A percentile compares a stretch with the other conserved stretches of the same genome.
These are phyloP conservation scores for Leptodactylus fallax DNA, from an alignment of 2,797 vertebrate genomes.

Conservation along the genomic window DNA sequence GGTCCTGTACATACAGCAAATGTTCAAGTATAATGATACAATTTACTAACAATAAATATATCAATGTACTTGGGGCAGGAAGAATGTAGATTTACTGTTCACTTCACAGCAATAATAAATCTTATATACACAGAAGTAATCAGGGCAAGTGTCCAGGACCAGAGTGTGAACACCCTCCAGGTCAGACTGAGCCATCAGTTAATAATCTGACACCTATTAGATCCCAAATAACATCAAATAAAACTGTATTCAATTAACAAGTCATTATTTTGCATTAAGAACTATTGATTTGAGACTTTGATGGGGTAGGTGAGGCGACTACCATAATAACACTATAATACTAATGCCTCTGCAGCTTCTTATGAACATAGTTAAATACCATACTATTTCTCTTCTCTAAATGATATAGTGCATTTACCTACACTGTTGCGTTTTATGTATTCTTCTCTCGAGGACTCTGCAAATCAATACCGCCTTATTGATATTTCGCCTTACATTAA, in stretches of 20 bases:
- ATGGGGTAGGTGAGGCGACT: not conserved
- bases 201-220: not conserved
- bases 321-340: not conserved
- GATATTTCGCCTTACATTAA: conserved; percentile 20
- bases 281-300: not conserved
- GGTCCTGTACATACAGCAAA: no score
- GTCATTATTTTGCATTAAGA: not conserved
- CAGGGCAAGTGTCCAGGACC: no score
- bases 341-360: not conserved
- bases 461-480: conserved; percentile 2
- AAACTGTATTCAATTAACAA: not conserved
- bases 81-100: no score
- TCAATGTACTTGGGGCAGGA: no score
- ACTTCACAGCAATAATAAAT: no score
- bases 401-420: conserved; percentile 3
- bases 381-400: not conserved
- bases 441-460: not conserved
- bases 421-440: not conserved
- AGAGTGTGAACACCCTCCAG: no score
- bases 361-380: not conserved
- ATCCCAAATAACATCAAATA: not conserved
- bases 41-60: no score
- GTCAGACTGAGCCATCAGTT: no score
- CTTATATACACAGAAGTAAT: no score
- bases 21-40: no score